Evolutionary conservation across 2,888 invertebrate species (phyloP).

Genomic region (Oscheius onirici): DNA sequence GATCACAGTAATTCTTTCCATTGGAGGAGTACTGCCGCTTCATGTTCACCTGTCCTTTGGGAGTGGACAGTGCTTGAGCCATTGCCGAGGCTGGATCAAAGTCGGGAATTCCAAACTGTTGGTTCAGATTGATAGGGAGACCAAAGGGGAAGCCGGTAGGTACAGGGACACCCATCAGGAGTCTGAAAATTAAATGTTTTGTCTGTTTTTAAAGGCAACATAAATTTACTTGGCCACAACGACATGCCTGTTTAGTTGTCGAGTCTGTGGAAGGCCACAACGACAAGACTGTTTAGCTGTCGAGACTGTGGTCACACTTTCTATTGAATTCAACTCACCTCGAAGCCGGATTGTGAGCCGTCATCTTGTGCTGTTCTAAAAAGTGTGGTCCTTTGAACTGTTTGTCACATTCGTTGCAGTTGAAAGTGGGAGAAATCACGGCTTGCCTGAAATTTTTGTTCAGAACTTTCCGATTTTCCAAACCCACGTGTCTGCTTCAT

Average conservation of each 20-base stretch:
- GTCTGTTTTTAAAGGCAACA: too few species aligned
- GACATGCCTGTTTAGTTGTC: too few species aligned
- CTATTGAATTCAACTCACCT: background rate
- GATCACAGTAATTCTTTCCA: constrained; percentile 71
- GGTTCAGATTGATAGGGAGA: constrained; percentile 12
- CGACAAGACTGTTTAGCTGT: too few species aligned
- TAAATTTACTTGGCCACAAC: too few species aligned
- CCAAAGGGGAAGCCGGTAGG: constrained; percentile 4
- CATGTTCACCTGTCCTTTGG: constrained; percentile 34
- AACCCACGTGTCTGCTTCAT: constrained; percentile 23
- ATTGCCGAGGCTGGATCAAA: constrained; percentile 29
- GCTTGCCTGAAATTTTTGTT: too few species aligned
- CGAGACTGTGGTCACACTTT: background rate
- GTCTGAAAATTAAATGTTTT: too few species aligned
- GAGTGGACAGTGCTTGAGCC: constrained; percentile 32
- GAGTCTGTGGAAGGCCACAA: too few species aligned
- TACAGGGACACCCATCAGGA: constrained; percentile 23
- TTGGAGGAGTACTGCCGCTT: constrained; percentile 68
- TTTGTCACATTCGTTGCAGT: constrained; percentile 95
- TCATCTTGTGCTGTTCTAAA: constrained; percentile 95
- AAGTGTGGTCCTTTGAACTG: constrained; percentile 99
- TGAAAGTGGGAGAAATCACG: constrained; percentile 76
- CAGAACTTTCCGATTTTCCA: background rate
- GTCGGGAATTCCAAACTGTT: constrained; percentile 24
- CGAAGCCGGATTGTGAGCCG: constrained; percentile 84